Conservation (phyloP, 2,888 invertebrate genomes). For the Himalopsyche anomala region DNA sequence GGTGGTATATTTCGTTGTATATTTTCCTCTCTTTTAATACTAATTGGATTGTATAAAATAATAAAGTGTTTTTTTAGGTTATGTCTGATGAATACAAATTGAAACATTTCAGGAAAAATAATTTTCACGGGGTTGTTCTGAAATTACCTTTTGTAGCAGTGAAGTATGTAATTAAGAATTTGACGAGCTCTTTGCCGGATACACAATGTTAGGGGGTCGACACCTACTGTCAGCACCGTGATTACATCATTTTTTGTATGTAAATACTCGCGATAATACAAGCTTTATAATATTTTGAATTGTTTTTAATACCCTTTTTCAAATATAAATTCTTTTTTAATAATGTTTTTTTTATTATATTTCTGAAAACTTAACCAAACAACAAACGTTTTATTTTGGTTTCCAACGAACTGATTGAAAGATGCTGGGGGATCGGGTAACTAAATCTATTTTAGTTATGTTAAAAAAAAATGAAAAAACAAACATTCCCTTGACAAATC, state of each 20-base stretch:
- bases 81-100: slow-evolving; percentile 25
- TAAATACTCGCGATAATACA: neutral
- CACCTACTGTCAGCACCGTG: no score
- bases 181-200: slow-evolving; percentile 14
- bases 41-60: slow-evolving; percentile 26
- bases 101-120: slow-evolving; percentile 35
- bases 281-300: neutral
- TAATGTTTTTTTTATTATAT: no score
- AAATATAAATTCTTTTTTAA: no score
- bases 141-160: slow-evolving; percentile 24
- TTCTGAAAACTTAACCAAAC: no score
- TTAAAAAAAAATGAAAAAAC: no score
- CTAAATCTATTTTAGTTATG: no score
- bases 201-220: neutral
- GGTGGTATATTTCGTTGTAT: neutral
- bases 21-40: neutral
- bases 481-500: no score
- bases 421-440: no score
- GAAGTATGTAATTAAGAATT: slow-evolving; percentile 35
- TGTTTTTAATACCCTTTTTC: no score
- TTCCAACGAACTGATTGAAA: no score
- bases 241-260: neutral
- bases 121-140: neutral
- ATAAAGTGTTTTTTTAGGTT: neutral
- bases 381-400: no score